A percentile compares a stretch with the other conserved stretches of the same genome.
phyloP scores from a whole-genome alignment of 2,113 vertebrate species.

The Colaptes auratus region DNA sequence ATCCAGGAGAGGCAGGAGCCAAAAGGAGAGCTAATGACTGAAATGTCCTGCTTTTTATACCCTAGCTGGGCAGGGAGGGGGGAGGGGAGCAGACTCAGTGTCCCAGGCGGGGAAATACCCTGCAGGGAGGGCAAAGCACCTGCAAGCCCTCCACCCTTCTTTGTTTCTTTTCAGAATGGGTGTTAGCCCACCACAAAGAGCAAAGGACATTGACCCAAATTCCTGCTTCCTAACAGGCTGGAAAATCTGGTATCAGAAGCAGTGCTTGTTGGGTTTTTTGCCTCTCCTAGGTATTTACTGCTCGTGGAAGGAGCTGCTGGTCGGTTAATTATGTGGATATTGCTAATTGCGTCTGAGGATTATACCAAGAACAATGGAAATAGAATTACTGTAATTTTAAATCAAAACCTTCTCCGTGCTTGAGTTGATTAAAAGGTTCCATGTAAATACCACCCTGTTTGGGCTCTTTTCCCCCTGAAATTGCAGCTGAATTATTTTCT shows the following conservation, averaged over 20 bases:
- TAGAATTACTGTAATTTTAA: slow-evolving; percentile 40
- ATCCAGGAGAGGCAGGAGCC: no score
- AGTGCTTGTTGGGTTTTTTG: not conserved
- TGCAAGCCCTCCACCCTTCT: no score
- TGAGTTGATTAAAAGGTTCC: not conserved
- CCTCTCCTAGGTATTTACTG: not conserved
- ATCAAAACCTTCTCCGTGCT: slow-evolving; percentile 1
- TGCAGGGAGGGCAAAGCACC: no score
- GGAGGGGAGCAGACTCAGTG: no score
- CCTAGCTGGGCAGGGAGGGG: no score
- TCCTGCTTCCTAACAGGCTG: not conserved
- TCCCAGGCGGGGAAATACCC: no score
- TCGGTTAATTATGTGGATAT: not conserved
- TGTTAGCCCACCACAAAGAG: no score
- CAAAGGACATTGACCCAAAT: fast-evolving
- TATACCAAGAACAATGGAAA: slow-evolving; percentile 47
- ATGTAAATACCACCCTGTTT: slow-evolving; percentile 17
- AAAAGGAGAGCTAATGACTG: no score
- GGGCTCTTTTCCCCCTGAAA: slow-evolving; percentile 41
- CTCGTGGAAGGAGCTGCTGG: not conserved
- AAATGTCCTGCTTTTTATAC: no score
- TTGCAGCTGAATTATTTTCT: slow-evolving; percentile 9
- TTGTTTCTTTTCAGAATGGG: no score
- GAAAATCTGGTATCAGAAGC: not conserved
- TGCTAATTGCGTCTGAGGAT: slow-evolving; percentile 27